Conservation (phyloP, 2,113 vertebrate genomes). For the Brachypteracias leptosomus region DNA sequence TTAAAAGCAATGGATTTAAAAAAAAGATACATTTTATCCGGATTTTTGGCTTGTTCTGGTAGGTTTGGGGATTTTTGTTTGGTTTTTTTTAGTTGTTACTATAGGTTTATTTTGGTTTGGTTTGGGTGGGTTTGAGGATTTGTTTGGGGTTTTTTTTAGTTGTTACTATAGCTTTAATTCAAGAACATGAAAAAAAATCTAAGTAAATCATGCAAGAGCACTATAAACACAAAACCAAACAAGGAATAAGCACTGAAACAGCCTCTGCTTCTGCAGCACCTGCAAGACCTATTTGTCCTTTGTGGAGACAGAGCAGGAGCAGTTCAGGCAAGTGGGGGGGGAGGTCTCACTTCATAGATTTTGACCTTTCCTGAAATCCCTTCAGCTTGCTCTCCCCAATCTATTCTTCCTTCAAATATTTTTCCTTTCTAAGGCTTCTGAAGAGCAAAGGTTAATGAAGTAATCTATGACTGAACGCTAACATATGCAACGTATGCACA, state of each 20-base stretch:
- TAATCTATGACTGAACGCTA: conserved; percentile 23
- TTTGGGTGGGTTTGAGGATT: neutral
- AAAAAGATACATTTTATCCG: neutral
- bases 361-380: conserved; percentile 19
- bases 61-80: neutral
- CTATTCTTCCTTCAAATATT: conserved; percentile 9
- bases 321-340: accelerated
- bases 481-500: conserved; percentile 4
- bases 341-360: neutral
- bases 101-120: neutral
- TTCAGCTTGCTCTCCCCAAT: neutral
- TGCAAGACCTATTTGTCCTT: neutral
- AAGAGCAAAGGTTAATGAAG: conserved; percentile 53
- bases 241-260: neutral
- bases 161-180: neutral
- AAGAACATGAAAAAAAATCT: neutral
- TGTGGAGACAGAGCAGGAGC: neutral
- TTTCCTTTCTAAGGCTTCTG: conserved; percentile 8
- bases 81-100: neutral
- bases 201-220: neutral
- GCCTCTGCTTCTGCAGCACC: neutral
- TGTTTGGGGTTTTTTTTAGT: too few relatives aligned
- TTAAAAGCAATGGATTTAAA: neutral
- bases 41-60: neutral
- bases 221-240: neutral